Percentiles rank a stretch among this genome's conserved stretches.
Conservation (phyloP, 2,888 invertebrate genomes). For the Craniophora ligustri region DNA sequence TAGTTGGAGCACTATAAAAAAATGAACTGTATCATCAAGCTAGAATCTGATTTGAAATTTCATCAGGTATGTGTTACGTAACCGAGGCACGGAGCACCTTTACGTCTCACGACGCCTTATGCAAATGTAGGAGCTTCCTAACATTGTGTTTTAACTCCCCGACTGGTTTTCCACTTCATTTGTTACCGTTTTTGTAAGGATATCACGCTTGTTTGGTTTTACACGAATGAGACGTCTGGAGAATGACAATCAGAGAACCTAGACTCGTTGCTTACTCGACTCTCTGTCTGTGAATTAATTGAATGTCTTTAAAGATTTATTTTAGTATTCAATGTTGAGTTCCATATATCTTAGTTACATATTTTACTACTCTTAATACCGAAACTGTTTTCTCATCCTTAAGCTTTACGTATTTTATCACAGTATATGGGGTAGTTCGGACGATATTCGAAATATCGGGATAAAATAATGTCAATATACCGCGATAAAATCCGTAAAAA, state of each 20-base stretch:
- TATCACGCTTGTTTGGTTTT: slow-evolving; percentile 18
- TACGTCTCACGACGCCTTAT: slow-evolving; percentile 64
- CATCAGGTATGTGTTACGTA: slow-evolving; percentile 62
- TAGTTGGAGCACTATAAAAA: slow-evolving; percentile 6
- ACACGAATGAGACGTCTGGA: neutral
- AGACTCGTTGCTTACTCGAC: neutral
- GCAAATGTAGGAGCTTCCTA: slow-evolving; percentile 62
- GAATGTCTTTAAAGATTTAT: no score
- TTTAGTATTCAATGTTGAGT: no score
- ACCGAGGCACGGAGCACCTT: slow-evolving; percentile 61
- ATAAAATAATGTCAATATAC: no score
- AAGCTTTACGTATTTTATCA: no score
- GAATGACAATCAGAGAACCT: neutral
- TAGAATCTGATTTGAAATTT: slow-evolving; percentile 62
- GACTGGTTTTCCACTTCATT: slow-evolving; percentile 61
- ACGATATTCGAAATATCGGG: no score
- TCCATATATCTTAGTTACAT: no score
- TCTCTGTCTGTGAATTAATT: neutral
- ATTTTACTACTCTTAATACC: no score
- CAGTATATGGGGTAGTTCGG: no score
- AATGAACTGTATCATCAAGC: slow-evolving; percentile 32
- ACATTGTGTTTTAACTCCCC: slow-evolving; percentile 61
- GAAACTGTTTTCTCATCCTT: no score
- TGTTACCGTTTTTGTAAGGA: slow-evolving; percentile 39
- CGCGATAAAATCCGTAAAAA: no score